Base-by-base conservation (phyloP, 2,113 vertebrate species). In the Orientallactaga bullata region DNA sequence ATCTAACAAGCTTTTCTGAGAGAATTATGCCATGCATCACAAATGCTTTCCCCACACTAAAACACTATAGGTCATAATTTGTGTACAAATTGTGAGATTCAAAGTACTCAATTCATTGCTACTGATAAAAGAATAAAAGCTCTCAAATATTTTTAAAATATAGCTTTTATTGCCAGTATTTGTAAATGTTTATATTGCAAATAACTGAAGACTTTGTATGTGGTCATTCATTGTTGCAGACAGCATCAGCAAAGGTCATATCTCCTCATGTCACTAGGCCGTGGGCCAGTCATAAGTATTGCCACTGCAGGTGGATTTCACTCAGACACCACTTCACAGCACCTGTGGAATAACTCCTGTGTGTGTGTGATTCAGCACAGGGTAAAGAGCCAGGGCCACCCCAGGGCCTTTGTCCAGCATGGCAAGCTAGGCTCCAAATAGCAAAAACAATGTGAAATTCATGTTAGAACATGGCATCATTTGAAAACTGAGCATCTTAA, bases 111-210 rank as follows among this genome's bases (percentile, higher is more conserved):
- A n/a, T 35, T 85, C 39, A 78, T 69, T 58, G 83, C n/a, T 61
- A 85, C 47, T 11, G 81, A n/a, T 35, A 20, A 60, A 95, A 85
- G 69, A 47, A 87, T 26, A 12, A 60, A 63, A 32, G 68, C 26
- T 8, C 91, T 68, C 47, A 74, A 39, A 71, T 15, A n/a, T 71
- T 88, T 85, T 89, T 63, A n/a, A 83, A 58, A 55, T 58, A 76
- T 23, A 55, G 65, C 37, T 72, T 66, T 71, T 66, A 65, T 85
- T 69, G 84, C 80, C 26, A 63, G 18, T 32, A 61, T 37, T 82
- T 82, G 37, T 65, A 9, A 79, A 80, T 84, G 30, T 69, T 63
- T 85, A 51, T 65, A 63, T 55, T 78, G 63, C 66, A 82, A 81
- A 73, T 39, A 89, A 72, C n/a, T 23, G 21, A 78, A 84, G 71